A percentile compares a stretch with the other conserved stretches of the same genome.
Evolutionary conservation across 1,140 invertebrate species (phyloP).

Genomic region (Caenorhabditis briggsae): DNA sequence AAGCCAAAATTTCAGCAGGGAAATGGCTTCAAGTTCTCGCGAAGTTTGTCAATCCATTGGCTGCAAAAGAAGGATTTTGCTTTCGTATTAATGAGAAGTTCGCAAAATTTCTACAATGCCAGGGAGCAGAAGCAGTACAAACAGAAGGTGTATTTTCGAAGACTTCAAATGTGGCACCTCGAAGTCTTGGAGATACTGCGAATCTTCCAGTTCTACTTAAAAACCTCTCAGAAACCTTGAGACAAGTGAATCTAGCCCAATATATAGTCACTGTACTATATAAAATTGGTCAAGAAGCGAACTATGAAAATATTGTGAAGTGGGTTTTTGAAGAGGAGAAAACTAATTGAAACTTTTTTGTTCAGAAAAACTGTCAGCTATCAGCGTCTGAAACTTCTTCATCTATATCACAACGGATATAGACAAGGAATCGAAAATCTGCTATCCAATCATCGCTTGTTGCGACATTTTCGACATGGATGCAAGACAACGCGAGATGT

Average conservation of each 20-base stretch:
- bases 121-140: background rate
- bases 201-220: background rate
- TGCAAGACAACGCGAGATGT: background rate
- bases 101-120: background rate
- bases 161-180: background rate
- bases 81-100: slow-evolving; percentile 19
- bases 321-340: background rate
- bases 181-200: background rate
- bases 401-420: background rate
- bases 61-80: background rate
- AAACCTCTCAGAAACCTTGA: background rate
- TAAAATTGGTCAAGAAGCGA: background rate
- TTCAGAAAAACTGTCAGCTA: background rate
- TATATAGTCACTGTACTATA: background rate
- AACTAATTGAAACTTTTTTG: background rate
- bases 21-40: background rate
- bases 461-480: slow-evolving; percentile 3
- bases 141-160: background rate
- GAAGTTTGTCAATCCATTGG: background rate
- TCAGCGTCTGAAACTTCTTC: background rate
- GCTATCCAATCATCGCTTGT: background rate
- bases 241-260: slow-evolving; percentile 2
- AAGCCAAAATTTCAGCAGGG: background rate
- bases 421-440: background rate
- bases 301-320: background rate